Evolutionary conservation across 2,113 vertebrate genomes (phyloP).

Genomic region (Eubucco bourcierii): DNA sequence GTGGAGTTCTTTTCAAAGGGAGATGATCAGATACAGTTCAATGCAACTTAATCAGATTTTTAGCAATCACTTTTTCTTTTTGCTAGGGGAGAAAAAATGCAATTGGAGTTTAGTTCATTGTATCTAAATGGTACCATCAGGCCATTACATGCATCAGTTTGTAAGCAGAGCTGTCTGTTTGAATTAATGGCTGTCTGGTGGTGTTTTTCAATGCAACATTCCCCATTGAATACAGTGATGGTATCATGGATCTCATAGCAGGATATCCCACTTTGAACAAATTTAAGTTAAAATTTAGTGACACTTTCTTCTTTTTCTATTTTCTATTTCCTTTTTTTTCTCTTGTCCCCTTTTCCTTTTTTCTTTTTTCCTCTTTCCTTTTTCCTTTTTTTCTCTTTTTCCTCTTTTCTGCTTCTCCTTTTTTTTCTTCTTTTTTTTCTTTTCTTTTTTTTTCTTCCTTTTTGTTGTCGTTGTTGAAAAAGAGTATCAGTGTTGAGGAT

Average conservation of each 20-base stretch:
- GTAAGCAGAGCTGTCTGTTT: not conserved
- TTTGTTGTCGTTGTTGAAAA: not conserved
- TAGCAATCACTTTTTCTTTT: not conserved
- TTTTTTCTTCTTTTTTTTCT: no score
- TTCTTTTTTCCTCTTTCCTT: no score
- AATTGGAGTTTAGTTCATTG: not conserved
- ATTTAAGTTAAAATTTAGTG: not conserved
- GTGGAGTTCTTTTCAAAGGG: conserved; percentile 1
- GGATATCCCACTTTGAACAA: not conserved
- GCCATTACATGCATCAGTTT: not conserved
- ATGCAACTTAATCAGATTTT: conserved; percentile 20
- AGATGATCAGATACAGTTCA: not conserved
- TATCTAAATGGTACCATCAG: not conserved
- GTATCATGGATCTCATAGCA: not conserved
- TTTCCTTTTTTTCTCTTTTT: no score
- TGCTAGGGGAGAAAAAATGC: not conserved
- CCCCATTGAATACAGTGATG: not conserved
- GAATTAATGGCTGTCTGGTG: not conserved
- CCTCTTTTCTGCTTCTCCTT: no score
- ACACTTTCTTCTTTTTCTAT: not conserved
- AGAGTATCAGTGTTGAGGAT: not conserved
- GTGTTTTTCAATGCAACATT: not conserved
- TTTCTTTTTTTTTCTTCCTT: no score
- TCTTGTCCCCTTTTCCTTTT: no score
- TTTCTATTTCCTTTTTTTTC: not conserved